phyloP scores from a whole-genome alignment of 2,113 vertebrate genomes.

The Pelmatolapia mariae region DNA sequence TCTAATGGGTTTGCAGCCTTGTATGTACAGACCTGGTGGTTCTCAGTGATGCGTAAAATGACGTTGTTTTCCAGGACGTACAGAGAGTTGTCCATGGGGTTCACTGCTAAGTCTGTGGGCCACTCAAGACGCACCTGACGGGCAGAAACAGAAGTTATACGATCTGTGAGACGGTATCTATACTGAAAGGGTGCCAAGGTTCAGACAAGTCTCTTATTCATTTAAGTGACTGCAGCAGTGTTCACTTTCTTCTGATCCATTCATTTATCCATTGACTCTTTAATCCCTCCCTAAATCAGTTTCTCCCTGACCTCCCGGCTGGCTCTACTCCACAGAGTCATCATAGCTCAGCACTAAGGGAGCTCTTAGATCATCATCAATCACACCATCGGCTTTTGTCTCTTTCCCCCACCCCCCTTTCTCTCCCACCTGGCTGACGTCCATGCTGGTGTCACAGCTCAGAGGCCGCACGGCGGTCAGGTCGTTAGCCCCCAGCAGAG shows the following conservation, averaged over 20 bases:
- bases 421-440: slow-evolving; percentile 88
- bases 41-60: slow-evolving; percentile 97
- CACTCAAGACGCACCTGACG: slow-evolving; percentile 93
- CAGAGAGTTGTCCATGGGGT: slow-evolving; percentile 98
- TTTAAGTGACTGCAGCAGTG: slow-evolving; percentile 36
- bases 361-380: slow-evolving; percentile 77
- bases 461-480: slow-evolving; percentile 88
- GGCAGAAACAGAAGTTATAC: neutral
- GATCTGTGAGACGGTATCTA: neutral
- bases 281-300: slow-evolving; percentile 48
- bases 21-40: slow-evolving; percentile 85
- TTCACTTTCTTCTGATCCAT: slow-evolving; percentile 29
- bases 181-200: slow-evolving; percentile 7
- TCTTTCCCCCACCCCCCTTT: neutral
- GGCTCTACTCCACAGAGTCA: slow-evolving; percentile 86
- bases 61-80: slow-evolving; percentile 98
- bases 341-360: slow-evolving; percentile 76
- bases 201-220: slow-evolving; percentile 20
- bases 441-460: slow-evolving; percentile 90
- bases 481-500: slow-evolving; percentile 95
- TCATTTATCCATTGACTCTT: slow-evolving; percentile 41
- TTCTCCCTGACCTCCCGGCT: slow-evolving; percentile 68
- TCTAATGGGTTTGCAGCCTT: neutral
- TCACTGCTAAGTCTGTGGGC: slow-evolving; percentile 97
- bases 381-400: slow-evolving; percentile 15